Percentiles rank a stretch among this genome's conserved stretches.
Conservation (phyloP, 2,888 invertebrate species). For the Eupithecia inturbata region DNA sequence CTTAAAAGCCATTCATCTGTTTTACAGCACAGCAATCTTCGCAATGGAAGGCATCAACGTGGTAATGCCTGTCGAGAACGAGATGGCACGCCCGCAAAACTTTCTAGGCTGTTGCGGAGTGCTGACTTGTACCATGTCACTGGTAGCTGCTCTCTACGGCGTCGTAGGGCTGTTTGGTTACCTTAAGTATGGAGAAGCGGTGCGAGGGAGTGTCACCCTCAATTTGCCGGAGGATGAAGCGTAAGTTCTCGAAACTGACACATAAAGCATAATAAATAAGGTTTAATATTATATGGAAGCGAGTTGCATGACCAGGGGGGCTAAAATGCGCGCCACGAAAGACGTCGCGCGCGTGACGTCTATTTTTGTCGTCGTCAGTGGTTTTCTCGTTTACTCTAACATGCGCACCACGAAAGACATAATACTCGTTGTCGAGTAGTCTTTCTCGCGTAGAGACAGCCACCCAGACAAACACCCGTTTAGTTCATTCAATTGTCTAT, state of each 20-base stretch:
- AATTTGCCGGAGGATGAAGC: slow-evolving; percentile 81
- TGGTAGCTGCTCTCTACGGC: slow-evolving; percentile 90
- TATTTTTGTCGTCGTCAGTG: too few species aligned
- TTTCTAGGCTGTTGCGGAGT: slow-evolving; percentile 93
- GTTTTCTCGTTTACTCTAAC: too few species aligned
- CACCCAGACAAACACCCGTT: too few species aligned
- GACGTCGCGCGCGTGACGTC: too few species aligned
- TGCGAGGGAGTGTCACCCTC: slow-evolving; percentile 90
- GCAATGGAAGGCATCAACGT: slow-evolving; percentile 98
- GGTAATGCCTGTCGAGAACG: slow-evolving; percentile 96
- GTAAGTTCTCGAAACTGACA: slow-evolving; percentile 1
- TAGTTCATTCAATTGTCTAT: too few species aligned
- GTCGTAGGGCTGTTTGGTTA: slow-evolving; percentile 95
- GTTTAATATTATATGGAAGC: too few species aligned
- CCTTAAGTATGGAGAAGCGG: slow-evolving; percentile 89
- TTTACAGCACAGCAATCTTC: slow-evolving; percentile 93
- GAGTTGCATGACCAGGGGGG: too few species aligned
- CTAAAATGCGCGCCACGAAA: too few species aligned
- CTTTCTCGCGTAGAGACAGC: too few species aligned
- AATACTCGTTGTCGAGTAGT: too few species aligned
- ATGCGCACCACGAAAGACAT: too few species aligned
- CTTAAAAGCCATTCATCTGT: not conserved
- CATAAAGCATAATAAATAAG: too few species aligned
- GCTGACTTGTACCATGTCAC: slow-evolving; percentile 92
- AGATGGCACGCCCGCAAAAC: slow-evolving; percentile 91